Conservation (phyloP, 2,888 invertebrate genomes). For the Drosophila siamana region DNA sequence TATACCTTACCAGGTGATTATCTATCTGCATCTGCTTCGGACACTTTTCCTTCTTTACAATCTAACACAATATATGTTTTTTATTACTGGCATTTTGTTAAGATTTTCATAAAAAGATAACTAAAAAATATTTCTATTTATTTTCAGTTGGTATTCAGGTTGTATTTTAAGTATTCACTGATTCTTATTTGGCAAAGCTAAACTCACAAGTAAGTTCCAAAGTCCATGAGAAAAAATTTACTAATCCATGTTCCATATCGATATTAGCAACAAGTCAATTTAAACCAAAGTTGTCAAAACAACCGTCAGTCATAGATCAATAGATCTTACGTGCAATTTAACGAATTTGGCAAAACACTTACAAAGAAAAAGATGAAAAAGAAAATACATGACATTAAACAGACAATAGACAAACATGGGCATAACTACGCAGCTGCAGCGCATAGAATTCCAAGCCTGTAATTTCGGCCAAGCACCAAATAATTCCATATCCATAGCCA, state of each 20-base stretch:
- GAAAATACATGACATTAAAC: slow-evolving; percentile 22
- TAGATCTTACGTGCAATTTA: slow-evolving; percentile 72
- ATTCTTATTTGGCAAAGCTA: background rate
- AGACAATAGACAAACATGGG: slow-evolving; percentile 51
- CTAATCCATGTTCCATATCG: background rate
- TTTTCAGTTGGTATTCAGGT: too few relatives aligned
- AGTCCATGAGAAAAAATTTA: background rate
- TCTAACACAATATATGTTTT: too few relatives aligned
- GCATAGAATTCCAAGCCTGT: slow-evolving; percentile 40
- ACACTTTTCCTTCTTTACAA: slow-evolving; percentile 42
- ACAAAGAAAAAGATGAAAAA: slow-evolving; percentile 22
- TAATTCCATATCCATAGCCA: slow-evolving; percentile 46
- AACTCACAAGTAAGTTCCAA: background rate
- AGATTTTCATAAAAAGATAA: too few relatives aligned
- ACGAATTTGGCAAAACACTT: slow-evolving; percentile 73
- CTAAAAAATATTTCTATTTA: too few relatives aligned
- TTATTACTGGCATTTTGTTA: too few relatives aligned
- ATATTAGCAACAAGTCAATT: slow-evolving; percentile 10
- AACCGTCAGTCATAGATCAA: slow-evolving; percentile 43
- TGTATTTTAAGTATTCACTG: too few relatives aligned
- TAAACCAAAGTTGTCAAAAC: background rate
- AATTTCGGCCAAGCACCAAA: slow-evolving; percentile 46
- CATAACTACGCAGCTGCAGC: slow-evolving; percentile 46
- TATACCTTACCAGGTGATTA: slow-evolving; percentile 35
- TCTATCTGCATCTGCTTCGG: slow-evolving; percentile 66